Conservation (phyloP, 2,797 vertebrate species). For the Hirundo rustica region DNA sequence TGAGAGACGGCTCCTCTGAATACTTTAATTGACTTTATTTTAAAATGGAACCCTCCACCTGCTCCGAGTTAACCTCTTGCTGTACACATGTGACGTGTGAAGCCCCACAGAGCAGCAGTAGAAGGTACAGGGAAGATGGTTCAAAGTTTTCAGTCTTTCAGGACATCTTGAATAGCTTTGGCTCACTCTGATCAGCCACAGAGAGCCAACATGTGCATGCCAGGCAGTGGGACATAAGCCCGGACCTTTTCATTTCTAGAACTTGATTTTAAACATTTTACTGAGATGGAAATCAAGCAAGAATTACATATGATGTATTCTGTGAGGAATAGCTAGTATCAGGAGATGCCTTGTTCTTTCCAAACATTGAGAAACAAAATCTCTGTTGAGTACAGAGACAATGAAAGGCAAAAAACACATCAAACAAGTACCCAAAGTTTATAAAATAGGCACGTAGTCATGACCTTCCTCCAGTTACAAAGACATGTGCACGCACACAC, state of each 20-base stretch:
- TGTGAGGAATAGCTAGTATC: neutral
- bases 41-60: neutral
- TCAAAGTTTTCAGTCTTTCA: neutral
- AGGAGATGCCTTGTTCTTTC: neutral
- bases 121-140: neutral
- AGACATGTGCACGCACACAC: neutral
- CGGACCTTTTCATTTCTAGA: neutral
- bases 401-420: neutral
- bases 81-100: rapidly evolving
- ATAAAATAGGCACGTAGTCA: neutral
- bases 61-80: neutral
- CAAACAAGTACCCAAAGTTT: neutral
- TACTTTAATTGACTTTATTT: neutral
- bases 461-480: neutral
- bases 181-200: neutral
- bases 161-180: neutral
- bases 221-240: neutral
- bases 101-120: neutral
- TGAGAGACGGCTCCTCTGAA: neutral
- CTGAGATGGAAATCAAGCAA: neutral
- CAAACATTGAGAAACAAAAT: neutral
- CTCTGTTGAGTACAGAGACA: neutral
- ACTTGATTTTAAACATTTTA: neutral
- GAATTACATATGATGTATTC: neutral
- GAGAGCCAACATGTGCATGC: neutral